phyloP scores from a whole-genome alignment of 2,113 vertebrate species.

The Scomber colias region DNA sequence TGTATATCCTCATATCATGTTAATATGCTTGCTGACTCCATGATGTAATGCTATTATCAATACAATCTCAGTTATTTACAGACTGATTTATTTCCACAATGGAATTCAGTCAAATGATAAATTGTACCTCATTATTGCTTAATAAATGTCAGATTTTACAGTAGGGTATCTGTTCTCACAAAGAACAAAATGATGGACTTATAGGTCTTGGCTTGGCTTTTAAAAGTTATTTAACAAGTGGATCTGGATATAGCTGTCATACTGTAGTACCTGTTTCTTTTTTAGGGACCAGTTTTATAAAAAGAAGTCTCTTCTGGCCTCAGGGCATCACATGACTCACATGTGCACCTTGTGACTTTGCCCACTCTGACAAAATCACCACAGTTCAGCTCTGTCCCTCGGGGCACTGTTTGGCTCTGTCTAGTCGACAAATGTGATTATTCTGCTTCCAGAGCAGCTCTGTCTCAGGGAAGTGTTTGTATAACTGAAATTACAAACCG shows the following conservation, averaged over 20 bases:
- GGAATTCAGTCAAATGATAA: too few species aligned
- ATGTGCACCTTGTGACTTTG: slow-evolving; percentile 28
- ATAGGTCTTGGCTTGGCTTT: neutral
- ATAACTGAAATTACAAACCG: slow-evolving; percentile 19
- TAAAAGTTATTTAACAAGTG: neutral
- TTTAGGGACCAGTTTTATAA: neutral
- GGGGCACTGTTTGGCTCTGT: slow-evolving; percentile 34
- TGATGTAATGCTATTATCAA: too few species aligned
- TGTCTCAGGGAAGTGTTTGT: slow-evolving; percentile 29
- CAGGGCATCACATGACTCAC: slow-evolving; percentile 3
- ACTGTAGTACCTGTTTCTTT: slow-evolving; percentile 8
- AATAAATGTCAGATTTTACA: neutral
- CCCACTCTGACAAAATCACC: slow-evolving; percentile 52
- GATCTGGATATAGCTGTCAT: neutral
- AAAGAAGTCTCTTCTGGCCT: slow-evolving; percentile 11
- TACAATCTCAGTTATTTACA: too few species aligned
- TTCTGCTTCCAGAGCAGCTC: slow-evolving; percentile 28
- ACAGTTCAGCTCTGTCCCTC: slow-evolving; percentile 37
- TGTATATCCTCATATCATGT: too few species aligned
- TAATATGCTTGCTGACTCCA: too few species aligned
- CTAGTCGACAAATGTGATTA: slow-evolving; percentile 56
- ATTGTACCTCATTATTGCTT: neutral
- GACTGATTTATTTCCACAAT: too few species aligned
- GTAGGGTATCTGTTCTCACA: neutral
- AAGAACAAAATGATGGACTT: neutral